A percentile compares a stretch with the other conserved stretches of the same genome.
These are phyloP conservation scores for Ypsolopha sequella DNA, from an alignment of 2,888 invertebrate genomes.

Conservation along the genomic window DNA sequence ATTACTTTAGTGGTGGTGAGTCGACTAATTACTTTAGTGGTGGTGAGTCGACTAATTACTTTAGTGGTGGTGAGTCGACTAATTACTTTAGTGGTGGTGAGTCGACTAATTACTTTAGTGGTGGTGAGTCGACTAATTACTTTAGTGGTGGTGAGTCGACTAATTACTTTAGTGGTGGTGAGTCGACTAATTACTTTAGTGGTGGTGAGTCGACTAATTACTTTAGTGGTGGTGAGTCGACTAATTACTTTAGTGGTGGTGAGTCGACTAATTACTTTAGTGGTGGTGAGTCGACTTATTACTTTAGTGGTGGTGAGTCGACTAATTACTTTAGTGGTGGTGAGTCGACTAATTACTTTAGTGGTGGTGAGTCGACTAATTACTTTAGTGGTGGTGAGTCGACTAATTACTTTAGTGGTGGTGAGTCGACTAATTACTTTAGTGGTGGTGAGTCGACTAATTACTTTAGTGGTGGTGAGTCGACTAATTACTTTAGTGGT, in stretches of 20 bases:
- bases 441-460: slow-evolving; percentile 1
- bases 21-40: slow-evolving; percentile 2
- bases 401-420: slow-evolving; percentile 3
- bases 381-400: slow-evolving; percentile 1
- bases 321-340: slow-evolving; percentile 3
- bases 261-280: slow-evolving; percentile 1
- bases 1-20: slow-evolving; percentile 2
- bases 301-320: slow-evolving; percentile 1
- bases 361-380: slow-evolving; percentile 1
- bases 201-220: slow-evolving; percentile 1
- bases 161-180: slow-evolving; percentile 3
- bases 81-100: slow-evolving; percentile 3
- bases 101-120: slow-evolving; percentile 1
- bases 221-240: slow-evolving; percentile 1
- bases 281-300: slow-evolving; percentile 1
- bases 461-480: slow-evolving; percentile 2
- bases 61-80: slow-evolving; percentile 2
- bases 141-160: slow-evolving; percentile 2
- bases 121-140: background rate
- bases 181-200: background rate
- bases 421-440: slow-evolving; percentile 1
- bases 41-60: background rate
- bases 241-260: slow-evolving; percentile 3
- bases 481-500: slow-evolving; percentile 3
- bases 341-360: slow-evolving; percentile 1